Percentiles rank a stretch among this genome's conserved stretches.
Conservation (phyloP, 2,888 invertebrate species). For the Ochlodes sylvanus region DNA sequence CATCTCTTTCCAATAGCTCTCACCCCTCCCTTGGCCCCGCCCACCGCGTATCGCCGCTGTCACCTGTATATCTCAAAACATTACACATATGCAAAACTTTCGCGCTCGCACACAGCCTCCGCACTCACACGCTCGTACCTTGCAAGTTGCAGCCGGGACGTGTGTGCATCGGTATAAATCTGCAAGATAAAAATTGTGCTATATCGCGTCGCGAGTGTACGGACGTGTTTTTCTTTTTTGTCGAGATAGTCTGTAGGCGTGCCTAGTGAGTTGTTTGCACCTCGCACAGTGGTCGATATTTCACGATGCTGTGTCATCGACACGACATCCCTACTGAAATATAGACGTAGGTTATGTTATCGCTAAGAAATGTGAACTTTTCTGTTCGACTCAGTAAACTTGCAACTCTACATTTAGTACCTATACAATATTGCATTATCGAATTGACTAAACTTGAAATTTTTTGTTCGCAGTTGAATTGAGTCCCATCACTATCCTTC, state of each 20-base stretch:
- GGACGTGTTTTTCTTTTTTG: constrained; percentile 69
- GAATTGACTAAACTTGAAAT: too few relatives aligned
- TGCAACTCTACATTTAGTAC: constrained; percentile 22
- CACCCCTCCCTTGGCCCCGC: constrained; percentile 80
- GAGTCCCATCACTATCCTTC: too few relatives aligned
- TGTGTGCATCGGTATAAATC: constrained; percentile 69
- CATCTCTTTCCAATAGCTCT: constrained; percentile 84
- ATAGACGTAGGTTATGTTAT: constrained; percentile 51
- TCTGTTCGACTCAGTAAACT: constrained; percentile 43
- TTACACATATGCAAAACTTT: constrained; percentile 85
- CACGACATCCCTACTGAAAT: constrained; percentile 59
- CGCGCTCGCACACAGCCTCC: constrained; percentile 66
- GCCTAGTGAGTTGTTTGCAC: constrained; percentile 82
- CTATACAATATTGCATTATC: too few relatives aligned
- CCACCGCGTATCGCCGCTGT: constrained; percentile 80
- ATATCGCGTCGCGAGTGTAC: constrained; percentile 68
- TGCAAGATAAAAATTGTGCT: constrained; percentile 83
- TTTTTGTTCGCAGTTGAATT: too few relatives aligned
- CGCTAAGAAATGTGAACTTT: constrained; percentile 52
- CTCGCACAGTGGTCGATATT: constrained; percentile 81
- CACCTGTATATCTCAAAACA: constrained; percentile 85
- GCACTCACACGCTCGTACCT: constrained; percentile 51
- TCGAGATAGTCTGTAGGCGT: constrained; percentile 76
- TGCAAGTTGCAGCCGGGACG: constrained; percentile 44
- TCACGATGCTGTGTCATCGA: constrained; percentile 72